Percentiles rank a stretch among this genome's conserved stretches.
Conservation (phyloP, 2,797 vertebrate genomes). For the Tiaroga cobitis region DNA sequence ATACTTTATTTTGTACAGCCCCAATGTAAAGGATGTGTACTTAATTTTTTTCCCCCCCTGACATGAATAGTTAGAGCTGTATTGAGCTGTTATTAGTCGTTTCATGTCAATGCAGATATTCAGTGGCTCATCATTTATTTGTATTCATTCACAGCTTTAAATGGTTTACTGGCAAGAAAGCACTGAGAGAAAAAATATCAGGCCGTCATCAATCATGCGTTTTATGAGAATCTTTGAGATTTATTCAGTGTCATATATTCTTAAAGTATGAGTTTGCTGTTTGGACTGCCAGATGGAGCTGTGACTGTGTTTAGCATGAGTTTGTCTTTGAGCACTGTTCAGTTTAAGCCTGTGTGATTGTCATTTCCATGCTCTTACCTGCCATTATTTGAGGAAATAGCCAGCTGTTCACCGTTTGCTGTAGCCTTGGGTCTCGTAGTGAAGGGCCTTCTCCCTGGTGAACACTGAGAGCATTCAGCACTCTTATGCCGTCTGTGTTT, state of each 20-base stretch:
- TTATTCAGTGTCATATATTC: background rate
- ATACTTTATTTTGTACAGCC: background rate
- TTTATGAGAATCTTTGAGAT: background rate
- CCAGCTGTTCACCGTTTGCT: no score
- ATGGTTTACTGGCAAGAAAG: slow-evolving; percentile 8
- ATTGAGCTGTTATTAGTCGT: background rate
- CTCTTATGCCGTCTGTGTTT: background rate
- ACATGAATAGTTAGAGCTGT: background rate
- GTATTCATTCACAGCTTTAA: no score
- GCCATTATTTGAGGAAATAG: background rate
- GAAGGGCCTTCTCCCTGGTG: background rate
- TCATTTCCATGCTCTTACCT: background rate
- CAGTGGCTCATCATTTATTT: background rate
- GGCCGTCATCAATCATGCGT: background rate
- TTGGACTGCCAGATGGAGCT: background rate
- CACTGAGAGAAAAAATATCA: background rate
- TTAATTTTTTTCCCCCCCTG: background rate
- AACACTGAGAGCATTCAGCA: background rate
- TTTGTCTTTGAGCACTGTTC: background rate
- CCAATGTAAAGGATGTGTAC: background rate
- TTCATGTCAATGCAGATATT: background rate
- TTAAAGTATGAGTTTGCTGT: no score
- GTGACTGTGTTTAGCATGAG: background rate
- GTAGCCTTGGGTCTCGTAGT: background rate
- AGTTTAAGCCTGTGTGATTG: background rate